A percentile compares a stretch with the other conserved stretches of the same genome.
Conservation (phyloP, 1,140 invertebrate genomes). For the Palaemon carinicauda region DNA sequence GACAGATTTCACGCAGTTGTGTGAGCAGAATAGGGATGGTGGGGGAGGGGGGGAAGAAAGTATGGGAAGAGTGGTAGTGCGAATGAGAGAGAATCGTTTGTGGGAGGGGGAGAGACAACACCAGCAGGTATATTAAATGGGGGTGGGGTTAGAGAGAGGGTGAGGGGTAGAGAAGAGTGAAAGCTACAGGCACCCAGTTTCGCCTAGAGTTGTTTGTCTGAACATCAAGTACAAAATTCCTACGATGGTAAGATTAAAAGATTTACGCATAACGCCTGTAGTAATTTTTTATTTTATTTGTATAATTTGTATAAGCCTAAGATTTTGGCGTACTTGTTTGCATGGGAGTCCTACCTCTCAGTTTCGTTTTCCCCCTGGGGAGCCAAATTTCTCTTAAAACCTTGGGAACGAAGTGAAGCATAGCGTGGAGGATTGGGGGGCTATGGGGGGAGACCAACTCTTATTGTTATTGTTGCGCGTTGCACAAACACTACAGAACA, state of each 20-base stretch:
- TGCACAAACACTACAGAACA: not conserved
- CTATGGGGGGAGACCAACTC: not conserved
- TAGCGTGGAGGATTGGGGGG: not conserved
- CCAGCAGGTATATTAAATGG: no score
- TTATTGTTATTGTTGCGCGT: not conserved
- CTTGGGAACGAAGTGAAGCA: not conserved
- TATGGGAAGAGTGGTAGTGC: not conserved
- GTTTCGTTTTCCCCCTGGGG: not conserved
- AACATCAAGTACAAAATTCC: not conserved
- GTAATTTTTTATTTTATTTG: no score
- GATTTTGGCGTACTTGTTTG: not conserved
- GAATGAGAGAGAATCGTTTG: not conserved
- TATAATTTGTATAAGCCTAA: no score
- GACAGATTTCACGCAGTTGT: not conserved
- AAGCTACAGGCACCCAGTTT: slow-evolving; percentile 9
- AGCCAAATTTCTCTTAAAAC: not conserved
- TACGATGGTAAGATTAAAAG: not conserved
- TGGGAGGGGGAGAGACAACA: not conserved
- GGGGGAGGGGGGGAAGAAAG: not conserved
- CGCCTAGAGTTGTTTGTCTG: not conserved
- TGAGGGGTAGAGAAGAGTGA: not conserved
- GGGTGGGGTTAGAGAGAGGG: not conserved
- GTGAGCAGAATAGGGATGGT: not conserved
- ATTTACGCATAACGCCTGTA: no score
- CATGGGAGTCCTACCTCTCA: no score